phyloP scores from a whole-genome alignment of 2,797 vertebrate genomes.

The Coranthus polyacanthus region DNA sequence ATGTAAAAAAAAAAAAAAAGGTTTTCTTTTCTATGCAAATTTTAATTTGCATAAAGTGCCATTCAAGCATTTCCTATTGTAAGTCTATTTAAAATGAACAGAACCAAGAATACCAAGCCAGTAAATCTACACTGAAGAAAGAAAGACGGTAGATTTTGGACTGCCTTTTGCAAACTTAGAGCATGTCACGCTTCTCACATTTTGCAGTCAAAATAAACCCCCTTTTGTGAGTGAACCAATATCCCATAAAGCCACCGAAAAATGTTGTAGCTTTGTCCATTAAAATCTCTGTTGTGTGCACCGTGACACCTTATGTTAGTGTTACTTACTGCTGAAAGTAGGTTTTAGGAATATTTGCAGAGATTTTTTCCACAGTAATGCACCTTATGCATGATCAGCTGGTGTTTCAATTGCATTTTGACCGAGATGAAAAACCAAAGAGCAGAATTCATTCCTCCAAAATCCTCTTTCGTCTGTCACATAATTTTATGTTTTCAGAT shows the following conservation, averaged over 20 bases:
- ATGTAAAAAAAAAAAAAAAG: neutral
- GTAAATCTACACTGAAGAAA: too few relatives aligned
- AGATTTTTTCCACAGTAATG: neutral
- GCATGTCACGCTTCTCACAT: slow-evolving; percentile 4
- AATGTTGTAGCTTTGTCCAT: too few relatives aligned
- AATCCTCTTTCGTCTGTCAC: neutral
- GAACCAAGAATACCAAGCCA: too few relatives aligned
- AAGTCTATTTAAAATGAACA: slow-evolving; percentile 2
- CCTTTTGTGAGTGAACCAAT: too few relatives aligned
- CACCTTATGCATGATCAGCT: neutral
- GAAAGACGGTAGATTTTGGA: too few relatives aligned
- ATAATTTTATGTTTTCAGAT: slow-evolving; percentile 78
- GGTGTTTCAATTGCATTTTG: neutral
- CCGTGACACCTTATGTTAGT: neutral
- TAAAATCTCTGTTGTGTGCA: neutral
- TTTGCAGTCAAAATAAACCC: neutral
- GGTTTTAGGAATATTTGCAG: slow-evolving; percentile 31
- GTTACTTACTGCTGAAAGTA: slow-evolving; percentile 2
- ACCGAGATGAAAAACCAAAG: neutral
- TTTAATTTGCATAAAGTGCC: neutral
- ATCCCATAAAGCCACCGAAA: too few relatives aligned
- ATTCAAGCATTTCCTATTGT: neutral
- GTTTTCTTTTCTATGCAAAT: neutral
- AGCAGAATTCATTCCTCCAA: neutral
- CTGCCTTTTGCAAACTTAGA: too few relatives aligned